These are phyloP conservation scores for Varecia variegata DNA, from an alignment of 2,797 vertebrate genomes.

Conservation along the genomic window DNA sequence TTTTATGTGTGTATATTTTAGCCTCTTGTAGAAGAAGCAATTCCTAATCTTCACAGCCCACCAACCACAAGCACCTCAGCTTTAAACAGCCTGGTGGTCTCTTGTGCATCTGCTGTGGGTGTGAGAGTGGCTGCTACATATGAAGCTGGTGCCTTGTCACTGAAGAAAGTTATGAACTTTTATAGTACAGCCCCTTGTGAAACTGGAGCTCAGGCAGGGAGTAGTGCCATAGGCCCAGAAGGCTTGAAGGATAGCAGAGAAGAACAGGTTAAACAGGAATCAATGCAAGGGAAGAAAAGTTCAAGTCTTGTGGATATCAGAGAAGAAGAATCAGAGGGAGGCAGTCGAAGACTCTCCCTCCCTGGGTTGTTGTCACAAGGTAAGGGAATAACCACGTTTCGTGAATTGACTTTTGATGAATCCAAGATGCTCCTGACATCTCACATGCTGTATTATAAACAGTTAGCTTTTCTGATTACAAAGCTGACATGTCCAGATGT, in stretches of 20 bases:
- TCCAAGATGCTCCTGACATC: not conserved
- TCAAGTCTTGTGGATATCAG: constrained; percentile 97
- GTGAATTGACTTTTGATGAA: not conserved
- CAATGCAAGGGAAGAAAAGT: constrained; percentile 96
- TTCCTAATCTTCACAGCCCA: constrained; percentile 82
- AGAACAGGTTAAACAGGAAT: constrained; percentile 89
- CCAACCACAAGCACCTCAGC: constrained; percentile 86
- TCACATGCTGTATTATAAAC: not conserved
- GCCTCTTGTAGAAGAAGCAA: constrained; percentile 78
- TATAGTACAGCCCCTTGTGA: constrained; percentile 86
- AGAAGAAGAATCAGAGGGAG: constrained; percentile 93
- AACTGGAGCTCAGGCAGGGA: constrained; percentile 61
- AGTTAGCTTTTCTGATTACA: not conserved
- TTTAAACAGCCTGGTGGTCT: constrained; percentile 94
- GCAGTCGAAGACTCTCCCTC: constrained; percentile 94
- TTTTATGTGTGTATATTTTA: constrained; percentile 78
- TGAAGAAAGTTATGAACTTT: constrained; percentile 96
- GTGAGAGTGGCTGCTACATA: constrained; percentile 95
- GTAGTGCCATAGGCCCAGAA: constrained; percentile 78
- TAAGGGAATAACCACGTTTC: constrained; percentile 76
- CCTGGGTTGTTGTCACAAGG: constrained; percentile 98
- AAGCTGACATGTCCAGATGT: not conserved
- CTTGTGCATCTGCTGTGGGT: constrained; percentile 95
- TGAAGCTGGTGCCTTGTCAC: constrained; percentile 93
- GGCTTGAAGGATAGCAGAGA: constrained; percentile 83